phyloP scores from a whole-genome alignment of 2,888 invertebrate genomes.

The Patella ulyssiponensis region DNA sequence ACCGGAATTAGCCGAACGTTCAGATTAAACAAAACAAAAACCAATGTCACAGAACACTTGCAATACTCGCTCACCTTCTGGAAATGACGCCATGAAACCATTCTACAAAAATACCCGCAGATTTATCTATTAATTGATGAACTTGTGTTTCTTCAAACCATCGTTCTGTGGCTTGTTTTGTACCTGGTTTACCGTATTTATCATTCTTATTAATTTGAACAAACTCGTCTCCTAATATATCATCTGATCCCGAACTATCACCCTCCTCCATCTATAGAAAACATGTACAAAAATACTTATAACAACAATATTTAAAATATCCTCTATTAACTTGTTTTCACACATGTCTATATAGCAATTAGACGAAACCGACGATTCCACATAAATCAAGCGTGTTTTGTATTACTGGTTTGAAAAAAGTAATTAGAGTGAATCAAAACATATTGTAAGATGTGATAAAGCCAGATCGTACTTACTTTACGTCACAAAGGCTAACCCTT shows the following conservation, averaged over 20 bases:
- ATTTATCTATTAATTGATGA: constrained; percentile 51
- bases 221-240: constrained; percentile 61
- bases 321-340: no score
- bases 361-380: no score
- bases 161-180: constrained; percentile 54
- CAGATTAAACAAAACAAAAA: no score
- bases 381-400: no score
- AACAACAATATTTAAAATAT: neutral
- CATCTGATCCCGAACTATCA: constrained; percentile 47
- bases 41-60: no score
- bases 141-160: constrained; percentile 70
- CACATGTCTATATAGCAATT: no score
- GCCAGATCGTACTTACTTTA: no score
- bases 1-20: no score
- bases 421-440: no score
- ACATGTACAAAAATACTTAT: neutral
- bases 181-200: constrained; percentile 53
- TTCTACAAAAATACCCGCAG: constrained; percentile 55
- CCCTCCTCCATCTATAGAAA: constrained; percentile 47
- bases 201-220: constrained; percentile 46
- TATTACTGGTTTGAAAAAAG: no score
- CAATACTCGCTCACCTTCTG: constrained; percentile 55
- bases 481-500: no score
- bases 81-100: constrained; percentile 72
- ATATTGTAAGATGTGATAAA: no score